Conservation (phyloP, 1,140 invertebrate genomes). For the Drosophila azteca region DNA sequence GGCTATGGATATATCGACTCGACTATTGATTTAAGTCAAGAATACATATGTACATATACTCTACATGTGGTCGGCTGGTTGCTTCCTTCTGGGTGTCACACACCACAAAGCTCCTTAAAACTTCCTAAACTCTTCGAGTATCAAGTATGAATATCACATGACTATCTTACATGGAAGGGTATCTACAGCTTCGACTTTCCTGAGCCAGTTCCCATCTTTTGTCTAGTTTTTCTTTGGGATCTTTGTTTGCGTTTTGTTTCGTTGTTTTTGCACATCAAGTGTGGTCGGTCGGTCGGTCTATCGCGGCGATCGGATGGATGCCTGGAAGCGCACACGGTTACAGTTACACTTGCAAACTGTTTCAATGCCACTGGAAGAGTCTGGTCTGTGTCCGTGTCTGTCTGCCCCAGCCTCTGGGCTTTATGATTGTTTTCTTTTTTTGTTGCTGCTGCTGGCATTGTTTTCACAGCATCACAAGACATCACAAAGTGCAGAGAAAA, state of each 20-base stretch:
- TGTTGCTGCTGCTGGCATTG: constrained; percentile 9
- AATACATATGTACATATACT: no score
- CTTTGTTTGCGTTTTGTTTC: constrained; percentile 3
- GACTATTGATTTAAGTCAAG: no score
- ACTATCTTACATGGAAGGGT: not conserved
- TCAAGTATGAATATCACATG: no score
- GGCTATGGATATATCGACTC: no score
- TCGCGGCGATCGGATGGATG: not conserved
- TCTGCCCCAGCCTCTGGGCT: not conserved
- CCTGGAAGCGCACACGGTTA: constrained; percentile 33
- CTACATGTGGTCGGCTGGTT: no score
- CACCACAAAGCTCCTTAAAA: no score
- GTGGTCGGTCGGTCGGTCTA: no score
- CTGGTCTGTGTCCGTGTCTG: not conserved
- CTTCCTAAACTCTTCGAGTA: no score
- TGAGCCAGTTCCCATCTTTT: not conserved
- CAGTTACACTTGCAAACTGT: constrained; percentile 23
- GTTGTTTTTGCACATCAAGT: no score
- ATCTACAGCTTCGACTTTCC: not conserved
- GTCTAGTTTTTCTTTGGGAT: constrained; percentile 8
- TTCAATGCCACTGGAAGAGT: constrained; percentile 13
- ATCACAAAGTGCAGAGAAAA: constrained; percentile 43
- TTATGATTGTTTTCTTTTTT: not conserved
- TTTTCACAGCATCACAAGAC: constrained; percentile 38
- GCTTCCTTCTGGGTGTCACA: no score